Evolutionary conservation across 2,797 vertebrate genomes (phyloP), one percentile per base, ranked within the genome.

Genomic region (Ctenopoma kingsleyae): DNA sequence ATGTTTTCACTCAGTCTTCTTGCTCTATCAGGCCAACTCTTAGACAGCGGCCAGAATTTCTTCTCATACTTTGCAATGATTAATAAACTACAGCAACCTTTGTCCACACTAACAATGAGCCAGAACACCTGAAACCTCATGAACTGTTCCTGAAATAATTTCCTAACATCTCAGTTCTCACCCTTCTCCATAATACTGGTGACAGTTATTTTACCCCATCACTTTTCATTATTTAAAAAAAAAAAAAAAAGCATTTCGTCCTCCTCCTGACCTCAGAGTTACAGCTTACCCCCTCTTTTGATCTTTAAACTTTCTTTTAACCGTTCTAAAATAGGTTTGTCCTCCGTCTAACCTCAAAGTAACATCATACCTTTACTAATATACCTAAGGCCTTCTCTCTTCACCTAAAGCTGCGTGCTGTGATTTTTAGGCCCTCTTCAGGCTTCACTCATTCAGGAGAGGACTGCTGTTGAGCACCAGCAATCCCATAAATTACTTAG

Each of bases 11-110:
- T 56, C 16, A 1, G 3, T 71, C 35, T 38, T 19, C 27, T 20
- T 0, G 8, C 27, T 43, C 44, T 47, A 64, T 71, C 46, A 27
- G 50, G 15, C 22, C 1, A 1, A 48, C 55, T 36, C 30, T 36
- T 15, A 9, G 54, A 55, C 52, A 57, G 61, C 2, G n/a, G 25
- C 23, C 51, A 77, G 47, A 59, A 49, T 49, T 58, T 76, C n/a
- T 50, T 72, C 62, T 67, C 62, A 16, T 52, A 36, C 80, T 77
- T 86, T 60, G 68, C 32, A 41, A 56, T 36, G 57, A 64, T 23
- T 51, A 74, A 15, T 27, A 44, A 44, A 78, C 65, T 64, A 53
- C 68, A 63, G 27, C 67, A 36, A 64, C 58, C 62, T 73, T 50
- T 67, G 20, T 52, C 53, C 16, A n/a, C 8, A 49, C 4, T 19